phyloP scores from a whole-genome alignment of 2,888 invertebrate genomes.

The Macaria notata region DNA sequence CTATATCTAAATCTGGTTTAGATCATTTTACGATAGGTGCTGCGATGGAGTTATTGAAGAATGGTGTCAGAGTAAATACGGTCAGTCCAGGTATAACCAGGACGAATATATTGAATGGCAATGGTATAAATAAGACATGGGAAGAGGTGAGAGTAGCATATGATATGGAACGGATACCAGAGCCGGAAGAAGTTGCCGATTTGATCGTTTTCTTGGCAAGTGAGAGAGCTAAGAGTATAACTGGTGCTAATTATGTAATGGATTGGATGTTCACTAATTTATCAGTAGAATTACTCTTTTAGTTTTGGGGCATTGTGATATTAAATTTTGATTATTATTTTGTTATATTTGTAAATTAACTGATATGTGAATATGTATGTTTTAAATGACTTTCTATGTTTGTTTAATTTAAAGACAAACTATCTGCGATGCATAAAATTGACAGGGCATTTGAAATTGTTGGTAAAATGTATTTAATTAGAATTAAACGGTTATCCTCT shows the following conservation, averaged over 20 bases:
- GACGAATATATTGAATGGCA: conserved; percentile 72
- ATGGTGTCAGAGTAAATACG: conserved; percentile 85
- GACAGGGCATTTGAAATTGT: too few species aligned
- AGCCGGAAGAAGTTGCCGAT: conserved; percentile 31
- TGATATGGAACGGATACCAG: background rate
- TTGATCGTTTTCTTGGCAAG: conserved; percentile 34
- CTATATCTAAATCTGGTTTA: conserved; percentile 44
- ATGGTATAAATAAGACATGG: conserved; percentile 30
- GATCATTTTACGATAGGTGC: conserved; percentile 42
- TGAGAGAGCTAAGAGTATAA: conserved; percentile 33
- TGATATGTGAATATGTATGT: too few species aligned
- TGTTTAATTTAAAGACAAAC: too few species aligned
- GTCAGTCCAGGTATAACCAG: conserved; percentile 41
- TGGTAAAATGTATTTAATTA: too few species aligned
- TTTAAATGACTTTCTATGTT: too few species aligned
- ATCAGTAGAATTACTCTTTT: background rate
- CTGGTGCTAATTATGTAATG: conserved; percentile 28
- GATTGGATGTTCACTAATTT: conserved; percentile 28
- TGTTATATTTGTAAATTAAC: too few species aligned
- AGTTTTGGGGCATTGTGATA: too few species aligned
- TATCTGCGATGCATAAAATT: too few species aligned
- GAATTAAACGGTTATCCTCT: too few species aligned
- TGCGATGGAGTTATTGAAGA: conserved; percentile 85
- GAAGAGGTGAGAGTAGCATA: conserved; percentile 2
- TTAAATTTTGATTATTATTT: too few species aligned